Base-by-base conservation (phyloP, 2,797 vertebrate species). In the Danionella dracula region DNA sequence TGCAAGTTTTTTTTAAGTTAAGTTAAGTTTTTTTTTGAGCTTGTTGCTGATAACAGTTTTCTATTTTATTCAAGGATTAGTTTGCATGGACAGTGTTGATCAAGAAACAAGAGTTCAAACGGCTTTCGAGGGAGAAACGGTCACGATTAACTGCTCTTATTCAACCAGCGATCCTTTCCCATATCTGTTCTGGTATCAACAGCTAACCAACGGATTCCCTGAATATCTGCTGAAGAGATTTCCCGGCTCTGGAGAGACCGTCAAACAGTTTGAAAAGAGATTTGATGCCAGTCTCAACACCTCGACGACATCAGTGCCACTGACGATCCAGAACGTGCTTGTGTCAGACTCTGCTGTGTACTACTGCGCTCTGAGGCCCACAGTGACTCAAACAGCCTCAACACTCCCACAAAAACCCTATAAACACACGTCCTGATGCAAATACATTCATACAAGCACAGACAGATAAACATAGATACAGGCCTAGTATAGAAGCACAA, bases 151-250 rank as follows among this genome's bases (percentile, higher is more conserved):
- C 2, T 77, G 73, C 66, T 32, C 2, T 1, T 78, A 73, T 20
- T 31, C 77, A 66, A 45, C 8, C 4, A 7, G 6, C 4, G 35
- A 10, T 0, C 0, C 0, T 2, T 3, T 0, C 1, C 8, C 1
- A 11, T 63, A 67, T 53, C 63, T 82, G 12, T 64, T 71, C 56
- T 79, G 77, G 76, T 79, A 76, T 40, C 78, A 79, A 31, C 69
- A 79, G 54, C 40, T n/a, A 23, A 5, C 58, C 5, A 66, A 12
- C 7, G 45, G 45, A 13, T 35, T 62, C 38, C 55, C 71, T 4
- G 50, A 57, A 67, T 15, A 66, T 23, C 70, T 78, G 17, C 40
- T 80, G 60, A 4, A 0, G 16, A 62, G 23, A 27, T 27, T 27
- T 27, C 6, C 23, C 23, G 23, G 23, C 6, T 27, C 23, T 6